Evolutionary conservation across 2,113 vertebrate species (phyloP).

Genomic region (Aix galericulata): DNA sequence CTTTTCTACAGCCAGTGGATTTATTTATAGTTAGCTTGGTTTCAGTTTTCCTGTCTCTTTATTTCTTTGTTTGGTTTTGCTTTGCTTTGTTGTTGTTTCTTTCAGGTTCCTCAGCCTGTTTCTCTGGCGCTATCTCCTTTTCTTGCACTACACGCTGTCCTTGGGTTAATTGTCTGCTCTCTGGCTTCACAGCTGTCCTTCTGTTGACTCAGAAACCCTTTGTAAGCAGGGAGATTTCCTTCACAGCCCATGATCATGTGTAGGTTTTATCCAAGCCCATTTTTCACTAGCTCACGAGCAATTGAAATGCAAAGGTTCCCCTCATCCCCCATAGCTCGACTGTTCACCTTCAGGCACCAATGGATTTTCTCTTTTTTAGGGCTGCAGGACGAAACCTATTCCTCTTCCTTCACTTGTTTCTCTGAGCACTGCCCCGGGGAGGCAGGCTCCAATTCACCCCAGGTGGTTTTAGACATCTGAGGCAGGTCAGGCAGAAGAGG

Average conservation of each 20-base stretch:
- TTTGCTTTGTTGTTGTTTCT: background rate
- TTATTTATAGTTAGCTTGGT: background rate
- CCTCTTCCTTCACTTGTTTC: background rate
- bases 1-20: background rate
- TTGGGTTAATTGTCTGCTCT: background rate
- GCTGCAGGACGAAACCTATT: background rate
- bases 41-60: background rate
- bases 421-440: rapidly evolving
- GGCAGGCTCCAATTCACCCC: background rate
- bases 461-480: background rate
- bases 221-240: background rate
- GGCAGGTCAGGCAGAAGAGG: background rate
- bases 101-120: background rate
- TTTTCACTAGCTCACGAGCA: background rate
- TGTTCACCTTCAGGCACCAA: background rate
- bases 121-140: background rate
- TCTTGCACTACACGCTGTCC: background rate
- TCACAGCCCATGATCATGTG: background rate
- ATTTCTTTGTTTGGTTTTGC: too few relatives aligned
- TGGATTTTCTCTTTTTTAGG: background rate
- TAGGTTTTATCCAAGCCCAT: background rate
- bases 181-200: background rate
- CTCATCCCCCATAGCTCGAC: background rate
- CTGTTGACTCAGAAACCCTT: background rate
- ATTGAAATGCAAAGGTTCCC: background rate